Evolutionary conservation across 2,113 vertebrate species (phyloP), one percentile per base, ranked within the genome.

Genomic region (Pseudorectes ferrugineus): DNA sequence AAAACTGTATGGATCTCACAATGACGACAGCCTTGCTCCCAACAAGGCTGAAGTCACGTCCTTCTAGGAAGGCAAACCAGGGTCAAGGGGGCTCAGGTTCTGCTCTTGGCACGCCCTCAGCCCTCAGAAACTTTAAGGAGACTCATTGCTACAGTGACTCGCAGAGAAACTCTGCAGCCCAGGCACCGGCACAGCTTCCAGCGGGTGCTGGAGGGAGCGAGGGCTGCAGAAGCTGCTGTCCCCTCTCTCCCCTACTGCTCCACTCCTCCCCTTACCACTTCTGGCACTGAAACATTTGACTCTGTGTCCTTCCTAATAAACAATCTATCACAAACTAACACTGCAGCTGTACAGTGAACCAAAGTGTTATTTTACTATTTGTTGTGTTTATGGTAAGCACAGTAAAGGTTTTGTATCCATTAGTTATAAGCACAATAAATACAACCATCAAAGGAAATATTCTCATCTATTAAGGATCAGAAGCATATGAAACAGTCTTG

Each of bases 401-500:
- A 68, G 54, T 3, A 54, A 88, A 65, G 17, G 48, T 0, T 45
- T 13, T 49, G 45, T 18, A 35, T 29, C 79, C 57, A 24, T 26
- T 20, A 42, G 49, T 46, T 63, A 33, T 3, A 71, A 89, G n/a
- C 38, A 72, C 46, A 86, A 70, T 61, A 81, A 84, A 77, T 75
- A 81, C 31, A 87, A 66, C 22, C 70, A 68, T 61, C 35, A 75
- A 92, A 90, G 43, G 84, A 91, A 68, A 76, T 35, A 1, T 51
- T 57, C 43, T 96, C 55, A 19, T 35, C 70, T 65, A 36, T 61
- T 80, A 95, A 97, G 66, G 91, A 96, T 58, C 65, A 96, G 92
- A 97, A 96, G 75, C 73, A 90, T 46, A 72, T 75, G n/a, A 92
- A 94, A 86, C 84, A 89, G 62, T 78, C 88, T 95, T 95, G 7